These are phyloP conservation scores for Chrysolina americana DNA, from an alignment of 2,888 invertebrate species.

Conservation along the genomic window DNA sequence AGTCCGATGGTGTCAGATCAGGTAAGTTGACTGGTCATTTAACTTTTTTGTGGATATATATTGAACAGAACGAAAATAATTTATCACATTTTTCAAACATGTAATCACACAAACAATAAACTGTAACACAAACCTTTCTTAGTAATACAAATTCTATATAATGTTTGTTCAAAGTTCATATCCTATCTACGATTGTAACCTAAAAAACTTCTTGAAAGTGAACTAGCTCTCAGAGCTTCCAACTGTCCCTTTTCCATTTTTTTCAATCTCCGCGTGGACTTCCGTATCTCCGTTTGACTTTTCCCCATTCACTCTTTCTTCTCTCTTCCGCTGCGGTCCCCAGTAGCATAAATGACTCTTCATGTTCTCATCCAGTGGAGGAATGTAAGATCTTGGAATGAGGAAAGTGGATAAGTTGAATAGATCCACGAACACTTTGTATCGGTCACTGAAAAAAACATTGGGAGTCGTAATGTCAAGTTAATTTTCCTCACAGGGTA, in stretches of 20 bases:
- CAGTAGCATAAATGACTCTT: constrained; percentile 80
- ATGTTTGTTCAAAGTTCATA: too few relatives aligned
- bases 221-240: background rate
- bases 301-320: background rate
- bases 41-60: too few relatives aligned
- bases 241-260: background rate
- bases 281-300: constrained; percentile 3
- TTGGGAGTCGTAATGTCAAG: background rate
- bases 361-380: constrained; percentile 88
- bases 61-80: too few relatives aligned
- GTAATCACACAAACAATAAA: too few relatives aligned
- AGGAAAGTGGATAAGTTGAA: constrained; percentile 98
- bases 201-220: background rate
- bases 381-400: constrained; percentile 92
- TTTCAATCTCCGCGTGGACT: too few relatives aligned
- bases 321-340: constrained; percentile 62
- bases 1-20: too few relatives aligned
- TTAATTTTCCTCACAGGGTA: background rate
- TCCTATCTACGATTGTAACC: background rate
- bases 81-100: too few relatives aligned
- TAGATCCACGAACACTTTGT: constrained; percentile 97
- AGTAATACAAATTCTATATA: too few relatives aligned
- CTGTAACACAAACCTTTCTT: too few relatives aligned
- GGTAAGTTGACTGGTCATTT: too few relatives aligned
- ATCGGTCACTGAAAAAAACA: constrained; percentile 86